Percentiles rank a stretch among this genome's conserved stretches.
phyloP scores from a whole-genome alignment of 1,140 invertebrate genomes.

The Triops longicaudatus region DNA sequence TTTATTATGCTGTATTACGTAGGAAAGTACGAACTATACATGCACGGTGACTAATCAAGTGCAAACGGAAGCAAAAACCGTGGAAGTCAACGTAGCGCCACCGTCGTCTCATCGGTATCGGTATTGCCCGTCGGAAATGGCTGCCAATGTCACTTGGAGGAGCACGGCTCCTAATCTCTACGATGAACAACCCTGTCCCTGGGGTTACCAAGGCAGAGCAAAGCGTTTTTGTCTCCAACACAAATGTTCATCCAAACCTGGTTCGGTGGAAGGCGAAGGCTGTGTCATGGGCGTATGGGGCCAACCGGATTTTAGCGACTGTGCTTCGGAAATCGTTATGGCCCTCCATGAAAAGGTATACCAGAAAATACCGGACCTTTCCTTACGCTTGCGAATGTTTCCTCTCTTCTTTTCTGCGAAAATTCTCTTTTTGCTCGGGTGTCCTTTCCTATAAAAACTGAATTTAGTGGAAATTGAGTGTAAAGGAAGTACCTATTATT shows the following conservation, averaged over 20 bases:
- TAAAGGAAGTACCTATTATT: too few relatives aligned
- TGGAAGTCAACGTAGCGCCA: neutral
- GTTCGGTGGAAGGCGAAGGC: neutral
- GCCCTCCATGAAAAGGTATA: neutral
- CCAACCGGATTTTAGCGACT: slow-evolving; percentile 10
- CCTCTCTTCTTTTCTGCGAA: neutral
- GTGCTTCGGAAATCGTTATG: neutral
- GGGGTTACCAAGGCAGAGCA: slow-evolving; percentile 14
- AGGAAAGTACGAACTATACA: slow-evolving; percentile 25
- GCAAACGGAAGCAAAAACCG: neutral
- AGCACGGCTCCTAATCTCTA: neutral
- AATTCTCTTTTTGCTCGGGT: neutral
- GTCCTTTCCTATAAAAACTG: neutral
- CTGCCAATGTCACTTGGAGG: neutral
- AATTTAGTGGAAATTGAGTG: neutral
- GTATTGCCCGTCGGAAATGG: slow-evolving; percentile 3
- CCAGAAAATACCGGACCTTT: neutral
- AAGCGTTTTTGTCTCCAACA: neutral
- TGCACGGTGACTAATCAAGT: slow-evolving; percentile 16
- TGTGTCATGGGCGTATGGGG: neutral
- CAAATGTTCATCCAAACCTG: neutral
- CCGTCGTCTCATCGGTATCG: neutral
- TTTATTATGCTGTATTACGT: neutral
- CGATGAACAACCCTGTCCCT: slow-evolving; percentile 17
- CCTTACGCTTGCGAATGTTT: neutral